phyloP scores from a whole-genome alignment of 53 echinoderm and acorn worm species.

The Astropecten irregularis region DNA sequence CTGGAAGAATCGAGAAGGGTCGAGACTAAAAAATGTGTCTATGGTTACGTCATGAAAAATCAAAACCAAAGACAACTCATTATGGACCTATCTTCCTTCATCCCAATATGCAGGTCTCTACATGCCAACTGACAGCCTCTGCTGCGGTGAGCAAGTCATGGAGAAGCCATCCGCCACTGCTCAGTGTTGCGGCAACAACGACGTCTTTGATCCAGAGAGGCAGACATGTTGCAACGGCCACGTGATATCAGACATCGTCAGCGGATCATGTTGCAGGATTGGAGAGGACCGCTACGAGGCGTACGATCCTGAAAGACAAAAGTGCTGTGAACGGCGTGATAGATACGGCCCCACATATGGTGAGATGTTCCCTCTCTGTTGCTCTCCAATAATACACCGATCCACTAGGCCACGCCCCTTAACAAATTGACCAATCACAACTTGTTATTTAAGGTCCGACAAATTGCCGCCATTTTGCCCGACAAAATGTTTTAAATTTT shows the following conservation, averaged over 20 bases:
- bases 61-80: too few relatives aligned
- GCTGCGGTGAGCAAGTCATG: constrained; percentile 60
- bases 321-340: constrained; percentile 22
- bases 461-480: too few relatives aligned
- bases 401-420: too few relatives aligned
- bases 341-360: background rate
- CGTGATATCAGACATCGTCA: background rate
- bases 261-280: constrained; percentile 35
- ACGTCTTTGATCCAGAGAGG: constrained; percentile 45
- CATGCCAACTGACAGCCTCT: constrained; percentile 50
- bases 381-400: too few relatives aligned
- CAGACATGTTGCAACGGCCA: constrained; percentile 74
- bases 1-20: too few relatives aligned
- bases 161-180: constrained; percentile 12
- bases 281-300: background rate
- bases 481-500: too few relatives aligned
- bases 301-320: background rate
- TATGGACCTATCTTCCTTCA: too few relatives aligned
- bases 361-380: too few relatives aligned
- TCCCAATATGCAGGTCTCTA: constrained; percentile 71
- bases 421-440: too few relatives aligned
- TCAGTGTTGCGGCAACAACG: constrained; percentile 63
- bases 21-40: too few relatives aligned
- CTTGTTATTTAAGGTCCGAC: too few relatives aligned
- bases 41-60: too few relatives aligned